Base-by-base conservation (phyloP, 2,888 invertebrate genomes). In the Drosophila histrio region DNA sequence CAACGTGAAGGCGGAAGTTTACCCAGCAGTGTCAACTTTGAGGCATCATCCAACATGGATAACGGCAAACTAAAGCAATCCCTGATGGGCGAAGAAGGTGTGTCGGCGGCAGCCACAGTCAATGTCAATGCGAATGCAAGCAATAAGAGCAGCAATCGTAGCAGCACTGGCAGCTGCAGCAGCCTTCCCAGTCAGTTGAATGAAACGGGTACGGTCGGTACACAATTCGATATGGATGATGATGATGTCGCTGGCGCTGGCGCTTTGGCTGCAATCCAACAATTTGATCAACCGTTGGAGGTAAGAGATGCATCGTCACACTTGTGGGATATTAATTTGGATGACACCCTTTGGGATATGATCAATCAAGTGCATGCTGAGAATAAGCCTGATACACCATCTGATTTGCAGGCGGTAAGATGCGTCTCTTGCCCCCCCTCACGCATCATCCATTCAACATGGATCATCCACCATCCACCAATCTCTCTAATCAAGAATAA, bases 1-100 rank as follows among this genome's bases (percentile, higher is more conserved):
- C 94, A 94, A 89, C 93, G 94, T 34, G 95, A 95, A 91, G 95
- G 95, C 64, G 95, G 95, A 39, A 94, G 94, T 47, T 88, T 94
- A 74, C 94, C 94, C 1, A 93, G 93, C 61, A 93, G 93, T 91
- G 94, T 94, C 9, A 81, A 80, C 56, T 59, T 77, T 17, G 81
- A 77, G 30, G 7, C 17, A 13, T 3, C 52, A 7, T 5, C 49
- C 36, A 61, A 34, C 24, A 87, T 85, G 87, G 78, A 82, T 52
- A n/a, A n/a, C n/a, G 43, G 47, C 34, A 87, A 83, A 41, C 49
- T 68, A 15, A 84, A 81, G 60, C 70, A 72, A 3, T 24, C 44
- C 2, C 32, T 60, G 28, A 26, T 56, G 38, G 54, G 50, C 46
- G 76, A 22, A 30, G 19, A 54, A 53, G 21, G 6, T 11, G 22